Percentiles rank a stretch among this genome's conserved stretches.
These are phyloP conservation scores for Dasypolia templi DNA, from an alignment of 2,888 invertebrate genomes.

Conservation along the genomic window DNA sequence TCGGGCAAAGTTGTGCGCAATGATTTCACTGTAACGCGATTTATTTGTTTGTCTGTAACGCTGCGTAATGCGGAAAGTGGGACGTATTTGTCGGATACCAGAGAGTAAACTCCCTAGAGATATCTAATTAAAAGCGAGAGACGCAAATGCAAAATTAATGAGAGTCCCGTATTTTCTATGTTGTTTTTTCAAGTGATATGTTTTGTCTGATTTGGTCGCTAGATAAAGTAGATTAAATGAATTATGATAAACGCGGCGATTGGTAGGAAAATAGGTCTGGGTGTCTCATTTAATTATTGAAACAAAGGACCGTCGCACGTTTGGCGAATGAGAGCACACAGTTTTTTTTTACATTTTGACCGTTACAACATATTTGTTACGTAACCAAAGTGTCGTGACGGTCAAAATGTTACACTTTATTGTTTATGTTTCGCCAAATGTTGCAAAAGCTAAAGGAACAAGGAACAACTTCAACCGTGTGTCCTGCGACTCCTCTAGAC, in stretches of 20 bases:
- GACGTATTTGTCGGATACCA: slow-evolving; percentile 67
- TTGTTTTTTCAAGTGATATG: slow-evolving; percentile 24
- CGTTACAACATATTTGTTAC: not conserved
- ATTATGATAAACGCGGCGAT: not conserved
- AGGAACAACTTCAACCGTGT: too few relatives aligned
- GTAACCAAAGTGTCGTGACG: too few relatives aligned
- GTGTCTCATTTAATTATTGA: not conserved
- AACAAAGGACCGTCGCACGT: too few relatives aligned
- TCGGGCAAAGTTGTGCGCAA: slow-evolving; percentile 63
- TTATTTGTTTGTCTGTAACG: slow-evolving; percentile 79
- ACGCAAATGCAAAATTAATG: slow-evolving; percentile 74
- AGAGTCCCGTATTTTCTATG: slow-evolving; percentile 54
- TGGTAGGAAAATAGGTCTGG: not conserved
- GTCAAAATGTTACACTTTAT: too few relatives aligned
- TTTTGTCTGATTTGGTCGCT: not conserved
- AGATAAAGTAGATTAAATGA: not conserved
- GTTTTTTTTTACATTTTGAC: too few relatives aligned
- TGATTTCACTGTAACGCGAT: slow-evolving; percentile 68
- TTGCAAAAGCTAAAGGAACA: not conserved
- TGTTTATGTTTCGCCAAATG: not conserved
- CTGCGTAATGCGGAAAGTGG: slow-evolving; percentile 74
- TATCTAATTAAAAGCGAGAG: slow-evolving; percentile 78
- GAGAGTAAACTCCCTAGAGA: slow-evolving; percentile 71
- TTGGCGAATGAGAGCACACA: not conserved
- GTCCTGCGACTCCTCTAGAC: not conserved